These are phyloP conservation scores for Tetranychus truncatus DNA, from an alignment of 2,888 invertebrate species.

Conservation along the genomic window DNA sequence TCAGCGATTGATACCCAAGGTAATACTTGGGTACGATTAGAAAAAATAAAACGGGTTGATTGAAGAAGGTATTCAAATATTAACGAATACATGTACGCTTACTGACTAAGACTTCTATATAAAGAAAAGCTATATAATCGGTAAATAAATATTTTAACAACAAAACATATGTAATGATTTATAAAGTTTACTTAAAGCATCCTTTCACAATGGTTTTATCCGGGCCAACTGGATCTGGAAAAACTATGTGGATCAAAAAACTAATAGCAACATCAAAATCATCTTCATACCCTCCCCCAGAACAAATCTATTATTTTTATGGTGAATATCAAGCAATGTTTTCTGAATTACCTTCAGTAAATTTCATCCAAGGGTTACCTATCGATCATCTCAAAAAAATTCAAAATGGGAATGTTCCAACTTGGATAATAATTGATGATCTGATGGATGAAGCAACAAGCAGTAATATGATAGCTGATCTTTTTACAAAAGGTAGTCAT, in stretches of 20 bases:
- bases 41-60: too few relatives aligned
- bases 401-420: not conserved
- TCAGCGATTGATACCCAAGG: too few relatives aligned
- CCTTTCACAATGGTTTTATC: not conserved
- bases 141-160: too few relatives aligned
- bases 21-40: too few relatives aligned
- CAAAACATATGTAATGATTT: too few relatives aligned
- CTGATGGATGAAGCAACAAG: not conserved
- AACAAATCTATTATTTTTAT: not conserved
- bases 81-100: too few relatives aligned
- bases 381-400: not conserved
- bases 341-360: not conserved
- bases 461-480: not conserved
- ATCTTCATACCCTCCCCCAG: not conserved
- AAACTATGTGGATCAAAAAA: not conserved
- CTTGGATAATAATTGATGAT: constrained; percentile 4
- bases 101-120: too few relatives aligned
- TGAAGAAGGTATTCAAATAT: too few relatives aligned
- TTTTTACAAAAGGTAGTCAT: constrained; percentile 3
- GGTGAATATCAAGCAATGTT: not conserved
- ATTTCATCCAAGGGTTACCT: not conserved
- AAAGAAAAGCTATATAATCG: too few relatives aligned
- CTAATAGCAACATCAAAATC: not conserved
- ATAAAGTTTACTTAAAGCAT: not conserved
- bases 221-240: not conserved